Evolutionary conservation across 1,140 invertebrate genomes (phyloP).

Genomic region (Mercenaria mercenaria): DNA sequence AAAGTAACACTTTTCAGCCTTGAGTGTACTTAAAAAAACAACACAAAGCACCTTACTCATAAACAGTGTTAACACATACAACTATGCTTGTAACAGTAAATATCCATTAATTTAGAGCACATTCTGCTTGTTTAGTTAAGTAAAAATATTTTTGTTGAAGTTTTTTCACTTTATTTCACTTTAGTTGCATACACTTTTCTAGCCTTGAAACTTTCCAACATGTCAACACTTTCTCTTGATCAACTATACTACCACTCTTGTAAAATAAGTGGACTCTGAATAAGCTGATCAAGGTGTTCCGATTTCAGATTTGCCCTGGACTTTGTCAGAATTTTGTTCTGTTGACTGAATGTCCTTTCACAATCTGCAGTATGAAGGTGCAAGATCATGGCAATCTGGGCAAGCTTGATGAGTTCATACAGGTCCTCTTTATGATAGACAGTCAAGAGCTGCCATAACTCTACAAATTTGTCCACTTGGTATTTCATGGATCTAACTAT

Average conservation of each 20-base stretch:
- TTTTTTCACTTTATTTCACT: neutral
- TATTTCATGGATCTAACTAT: constrained; percentile 29
- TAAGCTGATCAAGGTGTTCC: neutral
- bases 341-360: constrained; percentile 45
- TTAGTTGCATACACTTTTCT: neutral
- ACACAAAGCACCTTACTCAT: too few species aligned
- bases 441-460: constrained; percentile 25
- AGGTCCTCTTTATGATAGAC: constrained; percentile 1
- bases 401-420: neutral
- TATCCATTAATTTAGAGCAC: too few species aligned
- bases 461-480: constrained; percentile 3
- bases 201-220: neutral
- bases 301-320: neutral
- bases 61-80: too few species aligned
- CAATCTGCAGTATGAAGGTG: constrained; percentile 41
- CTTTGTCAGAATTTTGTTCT: constrained; percentile 46
- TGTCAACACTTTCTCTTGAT: neutral
- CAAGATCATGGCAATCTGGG: constrained; percentile 44
- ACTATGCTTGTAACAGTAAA: too few species aligned
- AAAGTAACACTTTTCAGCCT: too few species aligned
- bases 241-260: neutral
- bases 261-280: neutral
- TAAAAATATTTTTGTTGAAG: too few species aligned
- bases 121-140: too few species aligned
- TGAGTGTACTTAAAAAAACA: too few species aligned